These are phyloP conservation scores for Anhinga anhinga DNA, from an alignment of 2,113 vertebrate genomes.

Conservation along the genomic window DNA sequence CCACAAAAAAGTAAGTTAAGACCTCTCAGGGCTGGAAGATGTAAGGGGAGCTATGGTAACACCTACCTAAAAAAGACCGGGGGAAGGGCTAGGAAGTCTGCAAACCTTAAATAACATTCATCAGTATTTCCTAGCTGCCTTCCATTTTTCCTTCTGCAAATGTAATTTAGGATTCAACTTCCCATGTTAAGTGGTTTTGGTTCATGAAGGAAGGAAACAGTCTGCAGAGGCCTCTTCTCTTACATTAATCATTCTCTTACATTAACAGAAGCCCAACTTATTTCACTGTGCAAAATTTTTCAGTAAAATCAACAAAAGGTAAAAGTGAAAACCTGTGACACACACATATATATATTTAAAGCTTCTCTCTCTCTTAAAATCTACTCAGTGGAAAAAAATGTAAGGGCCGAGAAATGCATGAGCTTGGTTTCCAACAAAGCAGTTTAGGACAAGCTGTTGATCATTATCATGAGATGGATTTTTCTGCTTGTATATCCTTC, in stretches of 20 bases:
- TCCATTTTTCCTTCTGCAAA: constrained; percentile 9
- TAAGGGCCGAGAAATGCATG: neutral
- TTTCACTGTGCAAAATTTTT: neutral
- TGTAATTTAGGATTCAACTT: neutral
- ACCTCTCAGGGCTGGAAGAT: neutral
- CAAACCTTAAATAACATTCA: neutral
- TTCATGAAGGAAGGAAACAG: neutral
- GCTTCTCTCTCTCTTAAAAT: too few species aligned
- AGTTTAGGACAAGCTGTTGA: neutral
- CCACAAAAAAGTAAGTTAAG: neutral
- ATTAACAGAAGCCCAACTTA: neutral
- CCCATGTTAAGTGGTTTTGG: neutral
- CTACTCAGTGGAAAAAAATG: neutral
- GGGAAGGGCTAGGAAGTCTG: neutral
- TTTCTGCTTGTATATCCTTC: neutral
- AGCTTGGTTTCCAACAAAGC: neutral
- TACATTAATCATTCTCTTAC: neutral
- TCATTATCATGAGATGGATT: neutral
- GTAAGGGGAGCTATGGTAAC: neutral
- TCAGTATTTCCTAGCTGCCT: neutral
- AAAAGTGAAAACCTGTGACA: neutral
- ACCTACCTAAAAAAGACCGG: neutral
- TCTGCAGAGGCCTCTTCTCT: neutral
- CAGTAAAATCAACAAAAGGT: neutral
- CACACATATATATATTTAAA: neutral